Evolutionary conservation across 2,797 vertebrate genomes (phyloP), one percentile per base, ranked within the genome.

Genomic region (Takifugu rubripes): DNA sequence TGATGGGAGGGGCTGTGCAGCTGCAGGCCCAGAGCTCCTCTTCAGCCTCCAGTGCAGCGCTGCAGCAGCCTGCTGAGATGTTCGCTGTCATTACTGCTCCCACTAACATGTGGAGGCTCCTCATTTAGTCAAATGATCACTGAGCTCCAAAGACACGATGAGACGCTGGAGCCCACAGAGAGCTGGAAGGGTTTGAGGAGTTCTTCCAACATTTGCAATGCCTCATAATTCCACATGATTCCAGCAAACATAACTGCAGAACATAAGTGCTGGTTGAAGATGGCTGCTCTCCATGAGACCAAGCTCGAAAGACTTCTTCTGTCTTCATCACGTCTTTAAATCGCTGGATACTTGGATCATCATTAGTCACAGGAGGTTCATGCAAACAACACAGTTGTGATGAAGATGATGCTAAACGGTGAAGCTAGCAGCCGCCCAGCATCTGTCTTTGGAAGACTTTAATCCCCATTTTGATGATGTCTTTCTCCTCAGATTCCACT

Each of bases 61-160:
- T 84, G 91, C 91, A 89, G 91, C 88, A 92, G 90, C 93, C 93
- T 93, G 93, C 94, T 93, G 95, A 94, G 94, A 94, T 91, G 86
- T 27, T 90, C 93, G 87, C 92, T 55, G 89, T 91, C 92, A 93
- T 93, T 96, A 93, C 89, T 84, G 88, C 91, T 89, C 92, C 92
- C 88, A 89, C 90, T 92, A 95, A 94, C 94, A 92, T 88, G 90
- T 88, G 91, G 92, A 92, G 84, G 79, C 92, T 94, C 94, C 93
- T 94, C 93, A 93, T 95, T 96, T 96, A 94, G 93, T 92, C 90
- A 92, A 95, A 95, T 93, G 94, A 95, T 95, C 94, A 94, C 93
- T 94, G 94, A 93, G 93, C 92, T 94, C 92, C 92, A 88, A 89
- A 92, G 89, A 91, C 90, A 91, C 89, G 89, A 92, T 81, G 93